Evolutionary conservation across 2,113 vertebrate genomes (phyloP).

Genomic region (Pogona vitticeps): DNA sequence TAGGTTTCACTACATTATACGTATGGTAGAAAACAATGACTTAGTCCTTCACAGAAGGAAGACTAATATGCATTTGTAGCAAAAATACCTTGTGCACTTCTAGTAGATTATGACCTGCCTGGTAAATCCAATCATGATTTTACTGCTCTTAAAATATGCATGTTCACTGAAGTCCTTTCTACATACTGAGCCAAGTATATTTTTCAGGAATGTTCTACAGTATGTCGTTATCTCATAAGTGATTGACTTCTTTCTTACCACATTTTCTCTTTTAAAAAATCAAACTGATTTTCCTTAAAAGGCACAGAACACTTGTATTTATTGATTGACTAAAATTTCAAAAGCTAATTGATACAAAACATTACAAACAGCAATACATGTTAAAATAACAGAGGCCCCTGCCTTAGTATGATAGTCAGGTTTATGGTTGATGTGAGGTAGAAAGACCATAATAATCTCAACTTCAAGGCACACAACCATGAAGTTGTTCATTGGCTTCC

Average conservation of each 20-base stretch:
- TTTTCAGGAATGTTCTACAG: no score
- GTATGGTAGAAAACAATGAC: no score
- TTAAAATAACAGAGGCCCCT: neutral
- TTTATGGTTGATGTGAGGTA: neutral
- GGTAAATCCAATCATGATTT: no score
- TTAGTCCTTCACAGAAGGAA: no score
- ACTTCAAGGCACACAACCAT: constrained; percentile 18
- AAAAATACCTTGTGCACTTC: no score
- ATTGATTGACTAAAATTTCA: neutral
- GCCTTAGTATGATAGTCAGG: neutral
- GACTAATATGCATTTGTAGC: constrained; percentile 37
- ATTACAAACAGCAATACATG: neutral
- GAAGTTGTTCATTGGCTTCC: constrained; percentile 1
- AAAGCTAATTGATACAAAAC: neutral
- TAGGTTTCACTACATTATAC: constrained; percentile 1
- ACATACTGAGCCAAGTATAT: constrained; percentile 39
- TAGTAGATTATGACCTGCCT: no score
- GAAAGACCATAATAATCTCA: constrained; percentile 10
- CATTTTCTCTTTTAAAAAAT: no score
- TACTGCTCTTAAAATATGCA: constrained; percentile 38
- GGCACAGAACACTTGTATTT: neutral
- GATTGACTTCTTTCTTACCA: no score
- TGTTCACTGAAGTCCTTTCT: no score
- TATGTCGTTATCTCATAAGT: no score
- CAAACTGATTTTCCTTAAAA: neutral